Base-by-base conservation (phyloP, 1,140 invertebrate species). In the Wiebesia pumilae region DNA sequence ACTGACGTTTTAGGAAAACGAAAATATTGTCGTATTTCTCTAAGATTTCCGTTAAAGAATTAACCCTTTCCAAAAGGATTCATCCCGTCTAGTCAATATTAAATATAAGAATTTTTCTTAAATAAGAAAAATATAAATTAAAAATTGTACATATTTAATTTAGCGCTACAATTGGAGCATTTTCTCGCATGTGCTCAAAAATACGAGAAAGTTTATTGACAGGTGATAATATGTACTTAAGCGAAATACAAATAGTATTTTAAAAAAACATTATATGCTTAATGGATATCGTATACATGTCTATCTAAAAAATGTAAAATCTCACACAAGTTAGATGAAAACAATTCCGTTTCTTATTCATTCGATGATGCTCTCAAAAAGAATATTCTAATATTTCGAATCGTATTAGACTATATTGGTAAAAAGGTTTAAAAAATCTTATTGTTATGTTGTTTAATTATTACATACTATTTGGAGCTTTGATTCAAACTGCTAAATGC, bases 71-170 rank as follows among this genome's bases (percentile, higher is more conserved):
- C n/a, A 65, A 84, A 80, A 84, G 82, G 82, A 40, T 10, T 65
- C 3, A 47, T 93, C 93, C 93, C 93, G 90, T 93, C 91, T 93
- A 93, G 93, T 94, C 93, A 94, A 94, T 94, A 94, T 93, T 93
- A 93, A 91, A 82, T 92, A 91, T 88, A 89, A 87, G 82, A 33
- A 54, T 33, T 43, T 43, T n/a, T n/a, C n/a, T n/a, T n/a, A n/a
- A n/a, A n/a, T n/a, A n/a, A n/a, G n/a, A n/a, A n/a, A n/a, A n/a
- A n/a, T n/a, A n/a, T n/a, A n/a, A 75, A 86, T 81, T 40, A 43
- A 87, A 92, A 91, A 90, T 89, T 92, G 91, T 92, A 92, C 84
- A 92, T 92, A 91, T 86, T 81, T 86, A 81, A n/a, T 75, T 40
- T n/a, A 83, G 38, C 21, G 7, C 30, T 24, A 73, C 80, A 47